phyloP scores from a whole-genome alignment of 2,888 invertebrate genomes.

The Penaeus monodon region DNA sequence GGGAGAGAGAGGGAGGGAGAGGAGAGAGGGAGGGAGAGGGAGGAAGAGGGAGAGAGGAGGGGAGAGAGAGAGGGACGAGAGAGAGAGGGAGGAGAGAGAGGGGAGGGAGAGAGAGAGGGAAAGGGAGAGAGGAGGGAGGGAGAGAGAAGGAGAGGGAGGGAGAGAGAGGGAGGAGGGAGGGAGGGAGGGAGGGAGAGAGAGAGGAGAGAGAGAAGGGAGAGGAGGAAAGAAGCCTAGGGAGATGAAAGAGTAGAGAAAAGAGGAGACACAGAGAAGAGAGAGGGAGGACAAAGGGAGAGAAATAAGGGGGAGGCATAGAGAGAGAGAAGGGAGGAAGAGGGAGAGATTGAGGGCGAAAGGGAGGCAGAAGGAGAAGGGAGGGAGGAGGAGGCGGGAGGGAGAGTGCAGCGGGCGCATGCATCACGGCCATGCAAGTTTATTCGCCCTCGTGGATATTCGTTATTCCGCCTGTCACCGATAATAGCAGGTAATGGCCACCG shows the following conservation, averaged over 20 bases:
- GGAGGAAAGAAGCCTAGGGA: no score
- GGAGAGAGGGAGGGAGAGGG: no score
- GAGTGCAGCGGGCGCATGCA: neutral
- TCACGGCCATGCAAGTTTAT: no score
- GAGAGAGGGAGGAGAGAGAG: neutral
- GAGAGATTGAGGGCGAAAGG: neutral
- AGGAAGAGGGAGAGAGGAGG: neutral
- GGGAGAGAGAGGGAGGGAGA: no score
- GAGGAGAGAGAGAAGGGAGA: no score
- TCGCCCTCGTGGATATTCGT: no score
- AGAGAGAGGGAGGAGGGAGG: neutral
- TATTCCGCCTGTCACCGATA: no score
- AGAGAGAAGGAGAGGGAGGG: neutral
- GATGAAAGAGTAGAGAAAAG: no score
- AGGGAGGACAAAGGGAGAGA: neutral
- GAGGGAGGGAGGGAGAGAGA: neutral
- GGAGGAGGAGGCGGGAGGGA: neutral
- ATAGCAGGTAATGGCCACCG: no score
- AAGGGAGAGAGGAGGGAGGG: no score
- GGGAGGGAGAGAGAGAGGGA: no score
- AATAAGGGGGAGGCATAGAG: neutral
- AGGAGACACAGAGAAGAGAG: neutral
- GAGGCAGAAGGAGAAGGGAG: neutral
- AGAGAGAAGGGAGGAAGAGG: neutral
- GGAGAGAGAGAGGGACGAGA: neutral